Evolutionary conservation across 2,888 invertebrate species (phyloP).

Genomic region (Lamproptera curius): DNA sequence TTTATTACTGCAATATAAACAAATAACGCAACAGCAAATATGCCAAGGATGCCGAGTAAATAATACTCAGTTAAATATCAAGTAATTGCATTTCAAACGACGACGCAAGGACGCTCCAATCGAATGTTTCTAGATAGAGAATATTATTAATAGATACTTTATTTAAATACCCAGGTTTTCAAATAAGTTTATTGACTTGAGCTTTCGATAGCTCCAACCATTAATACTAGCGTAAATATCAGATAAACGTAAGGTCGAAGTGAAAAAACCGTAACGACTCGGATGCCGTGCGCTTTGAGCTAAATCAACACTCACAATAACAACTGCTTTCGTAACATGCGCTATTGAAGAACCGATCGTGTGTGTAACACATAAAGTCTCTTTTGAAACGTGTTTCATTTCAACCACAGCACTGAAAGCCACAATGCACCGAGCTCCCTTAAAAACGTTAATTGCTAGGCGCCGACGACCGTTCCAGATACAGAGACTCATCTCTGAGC

Average conservation of each 20-base stretch:
- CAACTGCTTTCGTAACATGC: neutral
- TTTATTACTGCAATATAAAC: neutral
- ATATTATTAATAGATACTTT: too few relatives aligned
- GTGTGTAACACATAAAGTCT: neutral
- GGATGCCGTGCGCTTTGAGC: too few relatives aligned
- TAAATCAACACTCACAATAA: neutral
- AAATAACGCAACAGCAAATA: neutral
- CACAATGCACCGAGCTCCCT: slow-evolving; percentile 44
- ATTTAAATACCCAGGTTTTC: too few relatives aligned
- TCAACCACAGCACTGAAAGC: slow-evolving; percentile 38
- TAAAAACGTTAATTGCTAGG: slow-evolving; percentile 67
- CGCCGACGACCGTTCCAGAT: slow-evolving; percentile 26
- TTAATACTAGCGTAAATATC: too few relatives aligned
- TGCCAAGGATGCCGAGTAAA: slow-evolving; percentile 15
- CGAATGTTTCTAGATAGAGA: too few relatives aligned
- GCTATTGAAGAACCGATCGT: neutral
- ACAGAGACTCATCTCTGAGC: slow-evolving; percentile 39
- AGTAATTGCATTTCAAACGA: slow-evolving; percentile 3
- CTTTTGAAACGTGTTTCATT: neutral
- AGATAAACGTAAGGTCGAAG: too few relatives aligned
- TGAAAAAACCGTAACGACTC: too few relatives aligned
- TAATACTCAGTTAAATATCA: slow-evolving; percentile 9
- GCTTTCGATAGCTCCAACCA: too few relatives aligned
- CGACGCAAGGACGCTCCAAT: too few relatives aligned
- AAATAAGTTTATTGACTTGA: too few relatives aligned